Percentiles rank a stretch among this genome's conserved stretches.
These are phyloP conservation scores for Paguma larvata DNA, from an alignment of 2,797 vertebrate species.

Conservation along the genomic window DNA sequence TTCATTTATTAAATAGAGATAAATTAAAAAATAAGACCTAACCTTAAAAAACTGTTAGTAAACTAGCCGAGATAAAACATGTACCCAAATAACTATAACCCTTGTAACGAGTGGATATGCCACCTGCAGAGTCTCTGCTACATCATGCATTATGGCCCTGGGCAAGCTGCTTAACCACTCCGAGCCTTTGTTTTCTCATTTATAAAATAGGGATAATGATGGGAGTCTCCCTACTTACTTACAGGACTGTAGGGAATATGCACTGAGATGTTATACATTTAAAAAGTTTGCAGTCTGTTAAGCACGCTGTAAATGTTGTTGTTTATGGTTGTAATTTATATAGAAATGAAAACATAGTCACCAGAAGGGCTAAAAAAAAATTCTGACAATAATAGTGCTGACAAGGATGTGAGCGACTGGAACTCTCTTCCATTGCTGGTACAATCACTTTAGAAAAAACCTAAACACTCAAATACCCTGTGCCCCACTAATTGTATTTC, in stretches of 20 bases:
- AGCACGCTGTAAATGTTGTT: not conserved
- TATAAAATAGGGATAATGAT: not conserved
- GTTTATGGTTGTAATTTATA: not conserved
- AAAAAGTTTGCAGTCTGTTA: not conserved
- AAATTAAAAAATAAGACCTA: conserved; percentile 14
- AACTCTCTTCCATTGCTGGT: not conserved
- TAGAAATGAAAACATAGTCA: not conserved
- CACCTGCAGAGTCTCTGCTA: not conserved
- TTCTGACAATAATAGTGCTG: not conserved
- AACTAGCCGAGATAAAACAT: not conserved
- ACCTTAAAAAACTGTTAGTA: not conserved
- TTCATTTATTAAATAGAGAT: conserved; percentile 1
- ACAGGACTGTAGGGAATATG: not conserved
- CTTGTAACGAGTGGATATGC: not conserved
- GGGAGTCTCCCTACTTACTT: not conserved
- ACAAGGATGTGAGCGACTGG: not conserved
- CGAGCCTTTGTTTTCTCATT: not conserved
- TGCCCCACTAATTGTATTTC: not conserved
- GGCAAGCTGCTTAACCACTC: not conserved
- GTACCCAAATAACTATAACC: not conserved
- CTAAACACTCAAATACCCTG: not conserved
- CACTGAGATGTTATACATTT: not conserved
- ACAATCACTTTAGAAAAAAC: not conserved
- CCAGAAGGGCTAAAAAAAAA: not conserved
- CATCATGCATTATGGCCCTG: not conserved